Percentiles rank a stretch among this genome's conserved stretches.
Evolutionary conservation across 2,797 vertebrate genomes (phyloP).

Genomic region (Gorsachius magnificus): DNA sequence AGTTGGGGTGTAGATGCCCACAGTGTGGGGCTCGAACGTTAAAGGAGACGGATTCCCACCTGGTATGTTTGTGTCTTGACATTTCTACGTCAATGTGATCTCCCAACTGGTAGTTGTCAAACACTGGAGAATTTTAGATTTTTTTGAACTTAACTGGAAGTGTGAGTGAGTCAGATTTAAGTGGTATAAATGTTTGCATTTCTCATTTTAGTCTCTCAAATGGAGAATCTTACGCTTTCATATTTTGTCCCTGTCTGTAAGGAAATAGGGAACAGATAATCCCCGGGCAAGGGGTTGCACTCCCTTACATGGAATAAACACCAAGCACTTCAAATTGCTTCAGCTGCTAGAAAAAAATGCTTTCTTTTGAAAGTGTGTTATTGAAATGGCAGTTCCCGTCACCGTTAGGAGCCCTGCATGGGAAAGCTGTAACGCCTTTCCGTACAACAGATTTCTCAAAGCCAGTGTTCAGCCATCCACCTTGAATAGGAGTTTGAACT

Average conservation of each 20-base stretch:
- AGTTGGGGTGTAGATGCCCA: background rate
- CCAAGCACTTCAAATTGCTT: background rate
- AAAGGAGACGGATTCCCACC: slow-evolving; percentile 29
- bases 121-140: background rate
- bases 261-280: background rate
- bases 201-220: background rate
- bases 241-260: background rate
- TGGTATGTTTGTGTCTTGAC: slow-evolving; percentile 30
- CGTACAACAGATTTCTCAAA: background rate
- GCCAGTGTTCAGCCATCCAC: background rate
- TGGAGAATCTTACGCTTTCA: background rate
- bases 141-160: background rate
- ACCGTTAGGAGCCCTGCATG: background rate
- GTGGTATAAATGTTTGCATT: background rate
- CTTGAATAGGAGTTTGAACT: background rate
- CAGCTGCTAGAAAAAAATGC: background rate
- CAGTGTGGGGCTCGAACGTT: background rate
- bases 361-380: background rate
- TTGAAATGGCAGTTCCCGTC: background rate
- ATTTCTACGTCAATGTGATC: slow-evolving; percentile 23
- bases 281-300: background rate
- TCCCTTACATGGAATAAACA: background rate
- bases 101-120: slow-evolving; percentile 37
- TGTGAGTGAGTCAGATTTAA: background rate
- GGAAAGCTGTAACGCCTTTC: background rate